Evolutionary conservation across 2,797 vertebrate species (phyloP), one percentile per base, ranked within the genome.

Genomic region (Sebastes iracundus): DNA sequence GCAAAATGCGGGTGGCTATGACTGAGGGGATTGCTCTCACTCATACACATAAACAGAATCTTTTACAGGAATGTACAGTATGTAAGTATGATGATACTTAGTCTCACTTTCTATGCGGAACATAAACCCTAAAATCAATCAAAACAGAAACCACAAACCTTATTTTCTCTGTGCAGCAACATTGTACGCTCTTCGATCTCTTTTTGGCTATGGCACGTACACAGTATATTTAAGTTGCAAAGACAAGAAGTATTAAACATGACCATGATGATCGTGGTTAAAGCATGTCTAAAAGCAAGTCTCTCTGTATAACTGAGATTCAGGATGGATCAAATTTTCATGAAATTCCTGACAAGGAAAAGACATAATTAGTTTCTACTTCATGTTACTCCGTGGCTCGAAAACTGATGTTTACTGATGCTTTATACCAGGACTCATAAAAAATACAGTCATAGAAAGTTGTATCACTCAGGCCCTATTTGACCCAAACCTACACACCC

Each of bases 71-170:
- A 60, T 75, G 59, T 60, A 69, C 52, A 74, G 62, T 52, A 25
- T 28, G 33, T 64, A 60, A 63, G 28, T 69, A 30, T 38, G 67
- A 68, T 52, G 53, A 70, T 28, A 77, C 28, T 64, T 46, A 22
- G 62, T 35, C 23, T 61, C 33, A 58, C 38, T 25, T 27, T 61
- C 16, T n/a, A 13, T 52, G 38, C 2, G 0, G 20, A 61, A 42
- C n/a, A 61, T 10, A 79, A 20, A 77, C 22, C 27, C 55, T 67
- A 58, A 59, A 70, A 72, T 72, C 61, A 60, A 75, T 67, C 61
- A 35, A 27, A 72, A 53, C 4, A 67, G 2, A 35, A 52, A 42
- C 23, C 23, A 58, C 32, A 64, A 59, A 38, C 28, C n/a, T 0
- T 2, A 27, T 9, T 60, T 49, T 53, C 7, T 63, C 14, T 75